Conservation (phyloP, 2,113 vertebrate genomes). For the Seriola quinqueradiata region DNA sequence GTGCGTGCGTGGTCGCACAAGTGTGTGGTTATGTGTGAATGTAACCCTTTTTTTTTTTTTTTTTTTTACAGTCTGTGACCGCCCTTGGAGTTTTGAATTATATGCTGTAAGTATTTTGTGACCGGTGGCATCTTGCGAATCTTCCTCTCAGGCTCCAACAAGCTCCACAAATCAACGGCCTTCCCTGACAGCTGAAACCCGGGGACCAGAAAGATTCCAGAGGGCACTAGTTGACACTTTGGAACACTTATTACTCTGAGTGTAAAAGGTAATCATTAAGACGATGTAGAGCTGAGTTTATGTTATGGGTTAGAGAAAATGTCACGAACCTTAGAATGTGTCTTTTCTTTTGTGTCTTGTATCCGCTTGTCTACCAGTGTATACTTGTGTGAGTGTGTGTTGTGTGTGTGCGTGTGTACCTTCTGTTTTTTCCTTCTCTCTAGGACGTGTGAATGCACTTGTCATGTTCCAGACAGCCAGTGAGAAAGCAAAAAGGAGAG, state of each 20-base stretch:
- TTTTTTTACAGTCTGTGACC: background rate
- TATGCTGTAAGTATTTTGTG: conserved; percentile 2
- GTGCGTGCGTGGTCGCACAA: background rate
- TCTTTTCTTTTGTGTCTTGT: background rate
- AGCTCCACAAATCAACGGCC: background rate
- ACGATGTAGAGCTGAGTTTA: background rate
- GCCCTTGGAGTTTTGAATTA: conserved; percentile 23
- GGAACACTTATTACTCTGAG: background rate
- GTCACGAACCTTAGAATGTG: background rate
- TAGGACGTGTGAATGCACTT: conserved; percentile 71
- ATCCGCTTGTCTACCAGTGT: background rate
- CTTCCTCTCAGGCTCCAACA: background rate
- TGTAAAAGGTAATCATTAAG: background rate
- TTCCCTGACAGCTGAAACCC: background rate
- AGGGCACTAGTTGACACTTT: background rate
- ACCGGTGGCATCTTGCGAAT: background rate
- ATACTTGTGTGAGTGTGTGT: background rate
- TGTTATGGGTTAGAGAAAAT: background rate
- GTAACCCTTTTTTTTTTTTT: conserved; percentile 14
- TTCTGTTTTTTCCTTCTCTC: background rate
- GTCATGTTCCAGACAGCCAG: conserved; percentile 61
- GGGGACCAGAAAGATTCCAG: background rate
- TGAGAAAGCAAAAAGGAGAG: conserved; percentile 25
- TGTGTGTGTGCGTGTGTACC: background rate
- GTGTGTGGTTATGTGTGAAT: conserved; percentile 37